Evolutionary conservation across 2,888 invertebrate genomes (phyloP).

Genomic region (Acanthopleura granulata): DNA sequence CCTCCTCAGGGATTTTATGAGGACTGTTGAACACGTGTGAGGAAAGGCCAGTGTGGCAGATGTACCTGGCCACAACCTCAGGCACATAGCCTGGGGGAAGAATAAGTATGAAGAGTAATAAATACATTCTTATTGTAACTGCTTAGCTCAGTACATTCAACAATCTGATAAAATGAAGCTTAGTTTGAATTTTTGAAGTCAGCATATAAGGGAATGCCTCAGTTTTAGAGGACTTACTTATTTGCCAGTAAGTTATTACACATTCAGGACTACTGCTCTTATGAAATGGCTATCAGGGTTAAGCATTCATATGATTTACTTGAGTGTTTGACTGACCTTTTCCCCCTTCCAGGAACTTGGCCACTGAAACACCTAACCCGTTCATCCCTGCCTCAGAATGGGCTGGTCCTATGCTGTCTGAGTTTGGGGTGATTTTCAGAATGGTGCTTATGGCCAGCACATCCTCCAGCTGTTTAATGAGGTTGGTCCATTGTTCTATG

Average conservation of each 20-base stretch:
- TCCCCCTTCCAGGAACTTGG: constrained; percentile 67
- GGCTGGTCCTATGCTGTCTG: constrained; percentile 24
- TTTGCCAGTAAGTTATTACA: too few relatives aligned
- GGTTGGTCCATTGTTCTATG: constrained; percentile 86
- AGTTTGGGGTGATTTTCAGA: constrained; percentile 42
- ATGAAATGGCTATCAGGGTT: too few relatives aligned
- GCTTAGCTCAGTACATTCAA: too few relatives aligned
- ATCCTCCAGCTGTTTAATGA: constrained; percentile 91
- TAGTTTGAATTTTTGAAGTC: too few relatives aligned
- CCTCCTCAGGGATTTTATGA: neutral
- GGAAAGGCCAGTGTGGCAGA: constrained; percentile 77
- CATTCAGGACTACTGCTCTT: too few relatives aligned
- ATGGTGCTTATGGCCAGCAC: constrained; percentile 76
- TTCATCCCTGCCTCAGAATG: constrained; percentile 27
- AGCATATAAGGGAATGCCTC: too few relatives aligned
- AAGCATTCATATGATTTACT: too few relatives aligned
- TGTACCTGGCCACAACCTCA: constrained; percentile 89
- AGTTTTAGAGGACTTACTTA: too few relatives aligned
- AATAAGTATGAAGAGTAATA: constrained; percentile 64
- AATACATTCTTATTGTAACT: too few relatives aligned
- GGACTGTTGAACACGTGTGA: neutral
- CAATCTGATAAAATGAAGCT: too few relatives aligned
- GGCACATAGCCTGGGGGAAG: constrained; percentile 85
- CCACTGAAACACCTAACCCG: constrained; percentile 60
- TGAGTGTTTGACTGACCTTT: constrained; percentile 58